Evolutionary conservation across 1,140 invertebrate genomes (phyloP), one percentile per base, ranked within the genome.

Genomic region (Neodiprion pinetum): DNA sequence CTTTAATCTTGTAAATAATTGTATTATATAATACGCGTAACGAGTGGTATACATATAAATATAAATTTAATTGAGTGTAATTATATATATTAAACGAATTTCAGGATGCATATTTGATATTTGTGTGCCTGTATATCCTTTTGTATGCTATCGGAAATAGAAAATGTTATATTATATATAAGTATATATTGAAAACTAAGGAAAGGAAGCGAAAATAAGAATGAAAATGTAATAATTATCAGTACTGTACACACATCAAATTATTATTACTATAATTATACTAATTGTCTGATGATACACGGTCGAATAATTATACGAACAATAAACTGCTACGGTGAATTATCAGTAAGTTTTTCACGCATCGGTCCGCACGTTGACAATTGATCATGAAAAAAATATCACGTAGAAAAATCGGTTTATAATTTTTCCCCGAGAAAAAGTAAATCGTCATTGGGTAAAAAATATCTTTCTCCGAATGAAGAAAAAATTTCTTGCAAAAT

Each of bases 31-130:
- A 3, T 40, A 61, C 53, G 53, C 11, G 53, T 9, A 40, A 40
- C 5, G 28, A 40, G 28, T 40, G 28, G 28, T 40, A 40, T 40
- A 40, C 28, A 40, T 40, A 40, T 40, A 40, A 40, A 40, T 40
- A 40, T 40, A 40, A 40, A 40, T 40, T 40, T 61, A 61, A 61
- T 61, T 61, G 53, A 61, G 53, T 61, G 53, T 61, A 61, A 61
- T 61, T 61, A 61, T 61, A 40, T 40, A 40, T 40, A 40, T 40
- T 40, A 40, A 61, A 61, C 53, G 53, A 61, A 12, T 61, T 61
- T 85, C 81, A 83, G 83, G 82, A 86, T 84, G 84, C 86, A 85
- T 87, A 86, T 88, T 87, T 86, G 85, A 88, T 88, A 88, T 88
- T 85, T 87, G 86, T 88, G 86, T 88, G 86, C 86, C 86, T 88